phyloP scores from a whole-genome alignment of 1,140 invertebrate species.

The Aphis gossypii region DNA sequence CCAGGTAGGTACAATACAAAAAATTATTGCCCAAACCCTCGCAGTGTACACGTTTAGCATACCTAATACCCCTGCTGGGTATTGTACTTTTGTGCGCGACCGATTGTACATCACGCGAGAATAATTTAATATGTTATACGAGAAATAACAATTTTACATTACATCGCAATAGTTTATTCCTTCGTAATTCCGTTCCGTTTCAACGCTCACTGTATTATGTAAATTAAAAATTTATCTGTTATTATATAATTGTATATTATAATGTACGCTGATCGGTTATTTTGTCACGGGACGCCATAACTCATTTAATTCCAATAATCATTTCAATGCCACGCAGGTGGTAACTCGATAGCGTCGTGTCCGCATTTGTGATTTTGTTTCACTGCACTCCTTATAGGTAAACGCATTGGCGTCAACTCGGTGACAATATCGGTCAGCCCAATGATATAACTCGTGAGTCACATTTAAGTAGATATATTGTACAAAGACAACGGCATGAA shows the following conservation, averaged over 20 bases:
- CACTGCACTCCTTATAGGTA: neutral
- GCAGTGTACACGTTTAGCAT: neutral
- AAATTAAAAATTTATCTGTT: neutral
- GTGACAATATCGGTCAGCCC: neutral
- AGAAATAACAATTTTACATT: neutral
- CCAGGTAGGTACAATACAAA: neutral
- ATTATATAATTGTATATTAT: neutral
- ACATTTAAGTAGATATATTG: neutral
- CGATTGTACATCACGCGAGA: neutral
- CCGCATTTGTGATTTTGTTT: slow-evolving; percentile 2
- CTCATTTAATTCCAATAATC: slow-evolving; percentile 5
- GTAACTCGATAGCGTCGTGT: neutral
- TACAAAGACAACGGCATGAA: neutral
- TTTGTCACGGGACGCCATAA: neutral
- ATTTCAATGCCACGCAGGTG: slow-evolving; percentile 29
- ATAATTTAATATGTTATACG: neutral
- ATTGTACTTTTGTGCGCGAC: neutral
- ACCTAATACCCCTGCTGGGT: neutral
- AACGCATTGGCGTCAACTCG: neutral
- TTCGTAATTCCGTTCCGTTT: neutral
- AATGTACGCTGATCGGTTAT: neutral
- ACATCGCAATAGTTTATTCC: neutral
- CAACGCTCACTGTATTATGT: neutral
- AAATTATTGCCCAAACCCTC: neutral
- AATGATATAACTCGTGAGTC: neutral